Conservation (phyloP, 2,888 invertebrate species). For the Ormyrus nitidulus region DNA sequence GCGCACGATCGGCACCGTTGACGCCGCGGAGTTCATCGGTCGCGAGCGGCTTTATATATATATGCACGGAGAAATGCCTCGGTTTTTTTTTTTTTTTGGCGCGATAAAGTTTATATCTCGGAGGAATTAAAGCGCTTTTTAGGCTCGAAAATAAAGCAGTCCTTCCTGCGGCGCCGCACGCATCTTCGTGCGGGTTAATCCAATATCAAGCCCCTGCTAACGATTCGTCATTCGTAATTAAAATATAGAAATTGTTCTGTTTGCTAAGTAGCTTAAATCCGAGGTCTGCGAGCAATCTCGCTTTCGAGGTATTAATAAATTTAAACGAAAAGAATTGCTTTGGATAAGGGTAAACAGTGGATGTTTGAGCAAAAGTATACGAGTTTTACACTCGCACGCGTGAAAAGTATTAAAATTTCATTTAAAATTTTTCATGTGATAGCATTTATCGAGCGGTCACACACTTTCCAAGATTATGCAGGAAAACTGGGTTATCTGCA, state of each 20-base stretch:
- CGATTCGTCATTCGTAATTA: conserved; percentile 9
- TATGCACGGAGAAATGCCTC: conserved; percentile 17
- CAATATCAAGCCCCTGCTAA: conserved; percentile 10
- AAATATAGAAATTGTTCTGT: too few relatives aligned
- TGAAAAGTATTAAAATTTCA: not conserved
- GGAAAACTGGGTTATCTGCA: conserved; percentile 31
- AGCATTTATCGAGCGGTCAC: not conserved
- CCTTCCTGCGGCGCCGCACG: not conserved
- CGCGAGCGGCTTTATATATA: not conserved
- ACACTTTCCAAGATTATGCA: not conserved
- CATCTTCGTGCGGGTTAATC: conserved; percentile 17
- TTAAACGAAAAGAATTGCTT: too few relatives aligned
- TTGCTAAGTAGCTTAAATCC: too few relatives aligned
- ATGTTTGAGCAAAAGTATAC: too few relatives aligned
- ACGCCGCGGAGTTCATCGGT: not conserved
- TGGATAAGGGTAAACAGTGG: too few relatives aligned
- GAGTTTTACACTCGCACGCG: too few relatives aligned
- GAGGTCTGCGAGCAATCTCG: too few relatives aligned
- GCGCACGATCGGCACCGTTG: conserved; percentile 6
- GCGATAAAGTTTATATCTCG: conserved; percentile 34
- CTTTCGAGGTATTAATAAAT: too few relatives aligned
- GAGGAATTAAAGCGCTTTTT: conserved; percentile 27
- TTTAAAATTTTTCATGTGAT: not conserved
- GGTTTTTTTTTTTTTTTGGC: not conserved
- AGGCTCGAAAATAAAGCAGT: conserved; percentile 23